Base-by-base conservation (phyloP, 2,113 vertebrate genomes). In the Chrysemys picta region DNA sequence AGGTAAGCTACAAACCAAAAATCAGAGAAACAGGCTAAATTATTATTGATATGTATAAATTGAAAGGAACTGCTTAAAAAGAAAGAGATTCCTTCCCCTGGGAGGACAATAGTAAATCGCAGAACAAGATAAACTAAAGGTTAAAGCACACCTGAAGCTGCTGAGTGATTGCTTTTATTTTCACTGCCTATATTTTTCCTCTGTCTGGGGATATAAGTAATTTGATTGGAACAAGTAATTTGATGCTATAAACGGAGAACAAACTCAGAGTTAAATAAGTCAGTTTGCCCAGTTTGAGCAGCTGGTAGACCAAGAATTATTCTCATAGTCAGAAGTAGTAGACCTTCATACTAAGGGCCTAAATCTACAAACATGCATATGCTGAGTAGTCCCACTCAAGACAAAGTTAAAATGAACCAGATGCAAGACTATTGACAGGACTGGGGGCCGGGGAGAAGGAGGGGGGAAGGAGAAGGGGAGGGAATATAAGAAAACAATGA, bases 11-110 rank as follows among this genome's bases (percentile, higher is more conserved):
- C 85, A 93, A 94, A 96, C 95, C 59, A 95, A 96, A 94, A 89
- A 94, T 89, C 88, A 91, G 65, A 85, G 54, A 93, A 94, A 96
- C 87, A 94, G 95, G 94, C 95, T 93, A 93, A 97, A 93, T 96
- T 93, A 97, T 96, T 29, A 96, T 75, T 93, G 91, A 96, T 97
- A 92, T 95, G 81, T 96, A 38, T 85, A 94, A 38, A 92, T 57
- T 92, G 85, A 96, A 97, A 95, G 88, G 80, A 92, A 85, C 5
- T 25, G 5, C 88, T 94, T 38, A 92, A 91, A 94, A 24, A 14
- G 35, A 49, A 94, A 89, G 45, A 84, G 45, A 86, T 87, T 90
- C 93, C 45, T 91, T 75, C 22, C 53, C 45, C 31, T 21, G 49
- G 94, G 93, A 81, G 89, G 93, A 6, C 82, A 84, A 93, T 80